Evolutionary conservation across 2,888 invertebrate species (phyloP).

Genomic region (Sarcophaga variegata): DNA sequence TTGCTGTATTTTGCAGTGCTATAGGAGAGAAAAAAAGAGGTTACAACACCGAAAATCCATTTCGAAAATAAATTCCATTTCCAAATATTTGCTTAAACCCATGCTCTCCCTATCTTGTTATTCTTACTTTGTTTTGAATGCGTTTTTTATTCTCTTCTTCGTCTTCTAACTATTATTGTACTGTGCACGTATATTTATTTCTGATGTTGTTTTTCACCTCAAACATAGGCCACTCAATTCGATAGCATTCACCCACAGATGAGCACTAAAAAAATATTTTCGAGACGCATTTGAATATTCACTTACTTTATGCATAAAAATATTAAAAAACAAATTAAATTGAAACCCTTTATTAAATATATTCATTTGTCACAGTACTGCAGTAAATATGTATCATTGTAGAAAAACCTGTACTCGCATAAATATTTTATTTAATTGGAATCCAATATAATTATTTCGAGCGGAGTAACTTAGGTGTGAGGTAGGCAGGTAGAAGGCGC

Average conservation of each 20-base stretch:
- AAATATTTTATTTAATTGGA: no score
- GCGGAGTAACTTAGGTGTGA: no score
- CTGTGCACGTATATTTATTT: no score
- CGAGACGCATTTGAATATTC: neutral
- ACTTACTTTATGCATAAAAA: neutral
- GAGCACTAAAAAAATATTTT: neutral
- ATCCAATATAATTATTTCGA: no score
- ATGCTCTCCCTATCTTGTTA: neutral
- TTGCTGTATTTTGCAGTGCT: neutral
- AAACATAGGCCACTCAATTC: no score
- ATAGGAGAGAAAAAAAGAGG: neutral
- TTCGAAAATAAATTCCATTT: slow-evolving; percentile 42
- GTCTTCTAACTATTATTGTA: neutral
- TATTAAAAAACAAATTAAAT: neutral
- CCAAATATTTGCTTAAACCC: slow-evolving; percentile 40
- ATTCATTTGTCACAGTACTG: neutral
- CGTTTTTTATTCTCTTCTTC: neutral
- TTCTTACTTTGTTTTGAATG: neutral
- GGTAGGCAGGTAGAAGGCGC: no score
- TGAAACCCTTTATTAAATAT: slow-evolving; percentile 25
- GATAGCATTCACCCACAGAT: neutral
- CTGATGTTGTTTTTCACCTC: no score
- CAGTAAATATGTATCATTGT: neutral
- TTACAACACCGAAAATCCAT: slow-evolving; percentile 44
- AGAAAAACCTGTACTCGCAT: no score